Evolutionary conservation across 2,113 vertebrate genomes (phyloP), one percentile per base, ranked within the genome.

Genomic region (Cyprinodon tularosa): DNA sequence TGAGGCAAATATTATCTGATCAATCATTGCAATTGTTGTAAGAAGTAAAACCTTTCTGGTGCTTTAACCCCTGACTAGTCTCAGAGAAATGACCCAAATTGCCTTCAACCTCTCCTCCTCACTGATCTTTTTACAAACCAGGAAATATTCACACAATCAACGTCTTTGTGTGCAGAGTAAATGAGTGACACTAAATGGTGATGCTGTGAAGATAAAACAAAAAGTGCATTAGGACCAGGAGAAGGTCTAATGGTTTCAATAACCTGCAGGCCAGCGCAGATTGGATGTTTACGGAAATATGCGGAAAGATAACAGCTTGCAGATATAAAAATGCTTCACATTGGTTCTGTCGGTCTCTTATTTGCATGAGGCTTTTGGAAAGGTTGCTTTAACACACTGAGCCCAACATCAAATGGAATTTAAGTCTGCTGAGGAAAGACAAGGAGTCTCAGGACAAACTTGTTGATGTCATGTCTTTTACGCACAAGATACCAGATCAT

Each of bases 381-480:
- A 9, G 47, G 45, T 1, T 68, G 20, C 39, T n/a, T 71, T 39
- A 42, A 71, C 57, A 74, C 45, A 72, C 68, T 62, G 47, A 66
- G n/a, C 45, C 40, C 63, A 70, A 75, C 80, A 80, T 84, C 67
- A 73, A 75, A 86, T 87, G 88, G 82, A 84, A 86, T 29, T 29
- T 1, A 29, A 29, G 29, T 29, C 29, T 29, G 29, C 29, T 1
- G 70, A 71, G 77, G 78, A 77, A 75, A 75, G 74, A 53, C 50
- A 53, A 47, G 62, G 66, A 89, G 84, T 85, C 83, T 78, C 67
- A 72, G 84, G 78, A 78, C 84, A 78, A 88, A 92, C 86, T 90
- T 93, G 89, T 91, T 90, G 89, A 93, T 91, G 91, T 93, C 88
- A 91, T 83, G 81, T 84, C 86, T 84, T 82, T n/a, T 8, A 29